Evolutionary conservation across 2,888 invertebrate species (phyloP).

Genomic region (Norana najaformis): DNA sequence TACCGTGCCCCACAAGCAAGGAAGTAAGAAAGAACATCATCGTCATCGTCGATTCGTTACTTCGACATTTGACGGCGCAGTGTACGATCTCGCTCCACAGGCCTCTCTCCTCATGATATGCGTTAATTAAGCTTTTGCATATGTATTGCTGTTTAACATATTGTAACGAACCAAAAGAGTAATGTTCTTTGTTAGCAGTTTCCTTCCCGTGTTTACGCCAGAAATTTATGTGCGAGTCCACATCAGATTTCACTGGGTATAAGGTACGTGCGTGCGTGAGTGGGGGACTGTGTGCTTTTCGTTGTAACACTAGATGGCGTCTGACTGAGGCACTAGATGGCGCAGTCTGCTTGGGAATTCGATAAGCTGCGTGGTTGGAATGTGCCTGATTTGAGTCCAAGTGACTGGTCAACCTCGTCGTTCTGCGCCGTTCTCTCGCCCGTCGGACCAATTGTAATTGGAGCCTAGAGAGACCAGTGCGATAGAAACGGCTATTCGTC

Average conservation of each 20-base stretch:
- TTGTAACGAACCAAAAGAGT: neutral
- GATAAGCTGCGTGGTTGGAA: too few species aligned
- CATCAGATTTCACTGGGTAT: neutral
- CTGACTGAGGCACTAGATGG: neutral
- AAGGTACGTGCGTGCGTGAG: neutral
- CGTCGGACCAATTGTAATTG: neutral
- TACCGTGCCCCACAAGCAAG: too few species aligned
- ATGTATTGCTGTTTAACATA: neutral
- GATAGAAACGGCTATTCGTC: neutral
- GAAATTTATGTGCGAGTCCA: neutral
- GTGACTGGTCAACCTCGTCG: neutral
- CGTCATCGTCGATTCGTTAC: too few species aligned
- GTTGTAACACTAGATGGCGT: neutral
- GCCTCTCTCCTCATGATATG: too few species aligned
- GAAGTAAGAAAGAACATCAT: too few species aligned
- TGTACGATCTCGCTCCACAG: too few species aligned
- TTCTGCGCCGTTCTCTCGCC: neutral
- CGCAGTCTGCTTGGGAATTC: neutral
- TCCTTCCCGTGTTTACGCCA: neutral
- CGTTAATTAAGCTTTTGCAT: too few species aligned
- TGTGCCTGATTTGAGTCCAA: neutral
- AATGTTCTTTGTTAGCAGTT: neutral
- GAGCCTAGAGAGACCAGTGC: neutral
- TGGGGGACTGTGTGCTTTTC: neutral
- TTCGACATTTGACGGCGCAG: too few species aligned